Base-by-base conservation (phyloP, 1,140 invertebrate species). In the Aphidius ervi region DNA sequence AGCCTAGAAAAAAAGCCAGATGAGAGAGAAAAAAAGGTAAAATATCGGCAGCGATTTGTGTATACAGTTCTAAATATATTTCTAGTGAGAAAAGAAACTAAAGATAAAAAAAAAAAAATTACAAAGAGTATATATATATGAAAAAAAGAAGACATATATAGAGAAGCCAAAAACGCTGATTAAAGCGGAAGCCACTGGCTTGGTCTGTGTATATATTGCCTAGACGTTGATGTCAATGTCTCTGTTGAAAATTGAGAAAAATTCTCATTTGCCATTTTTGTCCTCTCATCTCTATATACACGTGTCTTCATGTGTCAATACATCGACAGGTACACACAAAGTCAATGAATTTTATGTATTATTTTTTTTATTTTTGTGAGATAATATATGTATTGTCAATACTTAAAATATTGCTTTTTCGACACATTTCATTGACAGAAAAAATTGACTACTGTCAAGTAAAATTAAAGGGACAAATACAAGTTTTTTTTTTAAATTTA, bases 131-230 rank as follows among this genome's bases (percentile, higher is more conserved):
- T 5, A 43, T 8, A 43, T 43, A 43, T 8, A 43, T 43, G 42
- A 9, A 54, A 54, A 41, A 56, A 41, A 45, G 16, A 54, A 37
- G 23, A 42, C 20, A 20, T 39, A 52, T 41, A 46, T 31, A 46
- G 46, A 45, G 46, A 52, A 52, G 50, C n/a, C 10, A 9, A 54
- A 60, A 60, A 54, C 37, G 52, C 59, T 60, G 59, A 60, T 60
- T 60, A 60, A 60, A 60, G 52, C 59, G 43, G 59, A 60, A 55
- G 50, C 31, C 23, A 4, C 23, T 31, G 4, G 23, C 23, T 31
- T 31, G 23, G 23, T 42, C 8, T 48, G 9, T 47, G 2, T 23
- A 9, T 39, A 37, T 46, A n/a, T 53, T 39, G 47, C 46, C n/a
- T 31, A 2, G n/a, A n/a, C 8, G 10, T 55, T 16, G 10, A 39